phyloP scores from a whole-genome alignment of 2,888 invertebrate species.

The Drymonia ruficornis region DNA sequence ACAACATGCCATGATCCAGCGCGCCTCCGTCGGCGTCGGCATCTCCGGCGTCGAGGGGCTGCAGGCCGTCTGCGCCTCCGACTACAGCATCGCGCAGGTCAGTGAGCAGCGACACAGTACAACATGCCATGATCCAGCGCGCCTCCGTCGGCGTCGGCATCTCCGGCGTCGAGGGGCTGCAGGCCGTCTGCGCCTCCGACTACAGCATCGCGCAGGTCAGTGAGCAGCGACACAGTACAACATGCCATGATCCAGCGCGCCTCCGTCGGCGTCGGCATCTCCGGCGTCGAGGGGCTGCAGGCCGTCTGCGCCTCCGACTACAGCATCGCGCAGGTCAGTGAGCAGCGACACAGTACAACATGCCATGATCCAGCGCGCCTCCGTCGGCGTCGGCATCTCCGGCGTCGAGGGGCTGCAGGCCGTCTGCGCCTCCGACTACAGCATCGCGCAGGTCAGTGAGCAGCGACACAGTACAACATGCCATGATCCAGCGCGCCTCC shows the following conservation, averaged over 20 bases:
- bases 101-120: background rate
- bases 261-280: conserved; percentile 1
- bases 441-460: background rate
- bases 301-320: conserved; percentile 9
- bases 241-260: conserved; percentile 1
- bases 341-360: conserved; percentile 4
- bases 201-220: conserved; percentile 4
- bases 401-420: background rate
- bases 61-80: conserved; percentile 11
- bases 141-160: conserved; percentile 93
- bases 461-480: conserved; percentile 53
- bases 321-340: conserved; percentile 77
- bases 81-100: conserved; percentile 77
- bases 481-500: background rate
- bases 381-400: background rate
- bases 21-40: background rate
- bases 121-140: conserved; percentile 15
- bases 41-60: conserved; percentile 6
- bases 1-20: conserved; percentile 1
- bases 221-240: background rate
- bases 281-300: conserved; percentile 8
- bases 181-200: conserved; percentile 83
- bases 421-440: conserved; percentile 83
- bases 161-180: conserved; percentile 2
- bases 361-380: background rate